Evolutionary conservation across 2,888 invertebrate genomes (phyloP), one percentile per base, ranked within the genome.

Genomic region (Pterostichus madidus): DNA sequence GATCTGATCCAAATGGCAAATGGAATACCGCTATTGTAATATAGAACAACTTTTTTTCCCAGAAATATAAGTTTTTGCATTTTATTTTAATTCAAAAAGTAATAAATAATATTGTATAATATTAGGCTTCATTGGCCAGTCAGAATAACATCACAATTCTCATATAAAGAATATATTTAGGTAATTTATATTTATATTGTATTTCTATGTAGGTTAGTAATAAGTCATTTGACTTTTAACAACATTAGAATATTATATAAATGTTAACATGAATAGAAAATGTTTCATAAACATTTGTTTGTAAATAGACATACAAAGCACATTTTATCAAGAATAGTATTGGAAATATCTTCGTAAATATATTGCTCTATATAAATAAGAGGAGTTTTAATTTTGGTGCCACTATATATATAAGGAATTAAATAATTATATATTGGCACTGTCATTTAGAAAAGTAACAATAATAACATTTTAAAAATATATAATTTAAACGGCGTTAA

Each of bases 281-380:
- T 5, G n/a, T 15, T n/a, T 32, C 32, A 64, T 32, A 35, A 35
- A 64, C 39, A 39, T 7, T 64, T 17, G 5, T 39, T 1, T 35
- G 64, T 64, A 64, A 64, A 64, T 64, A 64, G 64, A 64, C 64
- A 64, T 64, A 64, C n/a, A 64, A 64, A 64, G 64, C 64, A 64
- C 64, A 64, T 64, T 64, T 64, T 64, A 64, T 64, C 64, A 64
- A 64, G 64, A 64, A 64, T 64, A 39, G 39, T 39, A 64, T 35
- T 64, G 6, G 32, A 64, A 13, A 64, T n/a, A 64, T 64, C 32
- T 64, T n/a, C 35, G n/a, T 64, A 35, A 64, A 35, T 35, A n/a
- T 64, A 64, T 64, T 64, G 59, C 59, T 59, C 10, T 31, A 59
- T 10, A 11, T 49, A 24, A 24, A 24, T 13, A 49, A 11, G 10